Evolutionary conservation across 1,140 invertebrate genomes (phyloP), one percentile per base, ranked within the genome.

Genomic region (Manduca sexta): DNA sequence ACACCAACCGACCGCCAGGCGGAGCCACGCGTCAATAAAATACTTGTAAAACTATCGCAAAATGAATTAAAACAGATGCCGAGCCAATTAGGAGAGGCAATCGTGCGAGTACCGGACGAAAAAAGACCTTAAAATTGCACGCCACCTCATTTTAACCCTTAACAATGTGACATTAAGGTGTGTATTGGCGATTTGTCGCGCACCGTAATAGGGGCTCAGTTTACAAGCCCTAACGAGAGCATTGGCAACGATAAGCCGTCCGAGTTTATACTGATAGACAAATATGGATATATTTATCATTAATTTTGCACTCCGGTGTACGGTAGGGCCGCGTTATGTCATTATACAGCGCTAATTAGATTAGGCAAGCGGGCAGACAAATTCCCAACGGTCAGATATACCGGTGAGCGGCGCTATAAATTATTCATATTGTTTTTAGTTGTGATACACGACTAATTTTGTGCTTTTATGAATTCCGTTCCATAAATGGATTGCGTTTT

Each of bases 11-110:
- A 41, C 60, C 69, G 65, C 71, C 78, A 74, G 81, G 72, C 74
- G 78, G 81, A 77, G 78, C 69, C 68, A 76, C 74, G 71, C 70
- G 74, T 83, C 77, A 79, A 79, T 81, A 77, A 80, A 82, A 84
- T 83, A 78, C 79, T 78, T 84, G 78, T 84, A 80, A 80, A 84
- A 84, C 81, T 84, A 84, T 84, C 75, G 79, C 80, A 57, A 80
- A 83, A 80, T 86, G 83, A 83, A 82, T 81, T 84, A 75, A 80
- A 84, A 80, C 79, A 79, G 69, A 83, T 83, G 80, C 68, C 59
- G 68, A 79, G 74, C 81, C 83, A 86, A 86, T 86, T 86, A 86
- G 81, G 77, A 75, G 56, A 74, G 70, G 75, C 79, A 84, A 83
- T 82, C 77, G 83, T 74, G 79, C 83, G 83, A 71, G 73, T 84